Evolutionary conservation across 2,888 invertebrate genomes (phyloP), one percentile per base, ranked within the genome.

Genomic region (Leptinotarsa peninsularis): DNA sequence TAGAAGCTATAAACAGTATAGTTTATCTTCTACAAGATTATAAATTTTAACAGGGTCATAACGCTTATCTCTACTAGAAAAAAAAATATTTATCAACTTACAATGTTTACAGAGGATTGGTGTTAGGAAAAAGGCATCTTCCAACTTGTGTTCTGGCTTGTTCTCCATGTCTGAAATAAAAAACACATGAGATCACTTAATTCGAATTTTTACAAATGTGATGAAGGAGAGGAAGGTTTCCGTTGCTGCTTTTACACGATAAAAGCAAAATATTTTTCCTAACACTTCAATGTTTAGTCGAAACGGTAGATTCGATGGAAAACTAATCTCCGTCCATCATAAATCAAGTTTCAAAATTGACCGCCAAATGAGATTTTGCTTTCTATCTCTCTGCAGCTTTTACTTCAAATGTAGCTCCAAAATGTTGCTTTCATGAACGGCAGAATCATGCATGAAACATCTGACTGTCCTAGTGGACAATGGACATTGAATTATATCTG

Each of bases 41-140:
- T 70, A 70, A 70, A 58, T 70, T 70, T 70, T 18, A 70, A 70
- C 56, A 58, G 58, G 70, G 70, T 58, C 70, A 54, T 70, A 69
- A 50, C 13, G 50, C 54, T 68, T 50, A 68, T 68, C 50, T 68
- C 52, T 10, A 68, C 15, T 49, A 43, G 58, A 75, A 75, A 66
- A 52, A 15, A 60, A 73, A 49, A 67, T 76, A 72, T 71, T 67
- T 60, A 49, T 66, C 43, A 84, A 91, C 91, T 90, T 87, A 91
- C 91, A 91, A 82, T 90, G 90, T 80, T 86, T 86, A 84, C 91
- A 91, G 68, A 91, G 85, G 81, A 91, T 87, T 76, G 91, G 91
- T 75, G 89, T 90, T 82, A 90, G 83, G 84, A 90, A 89, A 85
- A 89, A 90, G 79, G 89, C 89, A 80, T 90, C 89, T 79, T 87